Evolutionary conservation across 2,797 vertebrate genomes (phyloP), one percentile per base, ranked within the genome.

Genomic region (Lagorchestes hirsutus): DNA sequence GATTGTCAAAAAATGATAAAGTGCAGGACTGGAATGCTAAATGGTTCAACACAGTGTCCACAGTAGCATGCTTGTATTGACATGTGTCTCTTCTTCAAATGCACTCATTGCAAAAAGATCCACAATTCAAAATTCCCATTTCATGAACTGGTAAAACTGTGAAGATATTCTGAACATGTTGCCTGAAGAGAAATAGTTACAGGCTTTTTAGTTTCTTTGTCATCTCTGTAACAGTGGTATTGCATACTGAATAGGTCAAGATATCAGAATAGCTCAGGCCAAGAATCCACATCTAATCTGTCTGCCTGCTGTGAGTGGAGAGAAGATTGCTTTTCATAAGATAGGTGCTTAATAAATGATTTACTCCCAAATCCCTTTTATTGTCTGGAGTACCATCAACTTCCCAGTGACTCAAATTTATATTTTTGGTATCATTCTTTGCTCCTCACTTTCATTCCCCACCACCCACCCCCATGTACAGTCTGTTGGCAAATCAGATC

Each of bases 21-120:
- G 0, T 34, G n/a, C 0, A 95, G 1, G 34, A 1, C 9, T 92
- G 0, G 8, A 0, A 57, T 13, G 93, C 3, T 29, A 27, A 31
- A 24, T 93, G 94, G 90, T 94, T 97, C 93, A 91, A 57, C 5
- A 93, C 18, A 57, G 0, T 74, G 28, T 94, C 1, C 0, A 0
- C 1, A 55, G 92, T 67, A 29, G 9, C 82, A 92, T 92, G 93
- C 4, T n/a, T 90, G 11, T 93, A 54, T 55, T 92, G 50, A 54
- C 90, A 90, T 92, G 0, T 91, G 1, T 54, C 93, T 94, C 92
- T 91, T 40, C 22, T 95, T 91, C 59, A 92, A 16, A 46, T 62
- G 52, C 93, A 54, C 92, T 3, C 24, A 92, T 29, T 54, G 55
- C 0, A 58, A 34, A 90, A 94, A 40, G 0, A 8, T 55, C 92